phyloP scores from a whole-genome alignment of 92 coral and sea anemone species.

The Pocillopora meandrina region DNA sequence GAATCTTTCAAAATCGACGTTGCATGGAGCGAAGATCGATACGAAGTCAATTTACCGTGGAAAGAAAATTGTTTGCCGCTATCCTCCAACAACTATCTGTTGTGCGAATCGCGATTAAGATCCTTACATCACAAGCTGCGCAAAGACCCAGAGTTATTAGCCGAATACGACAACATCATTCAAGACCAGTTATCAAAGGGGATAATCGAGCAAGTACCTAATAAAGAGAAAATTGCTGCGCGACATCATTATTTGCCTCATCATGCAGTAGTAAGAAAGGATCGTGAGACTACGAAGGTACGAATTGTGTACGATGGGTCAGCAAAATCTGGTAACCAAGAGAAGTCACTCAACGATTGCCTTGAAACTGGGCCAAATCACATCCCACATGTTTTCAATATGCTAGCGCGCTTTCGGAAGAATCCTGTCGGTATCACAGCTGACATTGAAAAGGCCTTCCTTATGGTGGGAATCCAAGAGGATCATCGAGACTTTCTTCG shows the following conservation, averaged over 20 bases:
- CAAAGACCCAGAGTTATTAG: constrained; percentile 5
- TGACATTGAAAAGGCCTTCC: background rate
- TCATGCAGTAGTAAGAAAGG: constrained; percentile 43
- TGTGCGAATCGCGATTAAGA: background rate
- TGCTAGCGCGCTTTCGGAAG: constrained; percentile 27
- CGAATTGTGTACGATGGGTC: constrained; percentile 59
- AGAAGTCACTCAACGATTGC: constrained; percentile 46
- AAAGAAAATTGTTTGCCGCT: constrained; percentile 4
- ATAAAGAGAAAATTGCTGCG: background rate
- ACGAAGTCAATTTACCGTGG: constrained; percentile 46
- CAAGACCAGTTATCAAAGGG: constrained; percentile 34
- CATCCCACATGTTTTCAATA: constrained; percentile 47
- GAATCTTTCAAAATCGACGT: constrained; percentile 5
- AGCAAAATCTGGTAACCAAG: constrained; percentile 7
- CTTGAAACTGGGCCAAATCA: constrained; percentile 37
- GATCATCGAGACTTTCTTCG: background rate
- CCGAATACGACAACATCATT: constrained; percentile 34
- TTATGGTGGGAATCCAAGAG: too few relatives aligned
- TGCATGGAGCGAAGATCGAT: constrained; percentile 15
- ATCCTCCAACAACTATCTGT: background rate
- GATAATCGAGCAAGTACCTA: constrained; percentile 20
- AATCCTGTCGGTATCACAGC: constrained; percentile 33
- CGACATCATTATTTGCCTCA: constrained; percentile 46
- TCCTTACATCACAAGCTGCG: constrained; percentile 26
- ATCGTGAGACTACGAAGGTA: constrained; percentile 49